Base-by-base conservation (phyloP, 2,888 invertebrate species). In the Ormyrus thymus region DNA sequence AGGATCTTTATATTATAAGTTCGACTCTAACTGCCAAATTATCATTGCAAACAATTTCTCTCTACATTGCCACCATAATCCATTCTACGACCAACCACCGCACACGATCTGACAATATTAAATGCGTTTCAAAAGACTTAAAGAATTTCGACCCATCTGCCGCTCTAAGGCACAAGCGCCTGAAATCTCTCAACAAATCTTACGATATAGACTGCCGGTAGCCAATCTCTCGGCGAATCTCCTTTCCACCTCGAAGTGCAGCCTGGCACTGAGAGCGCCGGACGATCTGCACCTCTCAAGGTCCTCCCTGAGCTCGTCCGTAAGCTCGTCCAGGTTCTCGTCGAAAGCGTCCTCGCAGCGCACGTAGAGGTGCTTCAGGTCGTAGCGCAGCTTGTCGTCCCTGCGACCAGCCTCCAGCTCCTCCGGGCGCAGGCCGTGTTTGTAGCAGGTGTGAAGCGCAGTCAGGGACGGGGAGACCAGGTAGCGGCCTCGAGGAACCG, bases 371-470 rank as follows among this genome's bases (percentile, higher is more conserved):
- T 73, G 48, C 0, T 29, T 50, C 43, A 78, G 56, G 10, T 78
- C 53, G 43, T 72, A 78, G 0, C 77, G n/a, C n/a, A 53, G n/a
- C 1, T 53, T 9, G 46, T 13, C 13, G 4, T 11, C 62, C 8
- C 50, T 15, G 10, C 56, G 46, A 7, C 29, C 70, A 6, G 7
- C 48, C 7, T 68, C 62, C 7, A 73, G n/a, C 43, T 73, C 78
- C 9, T 46, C 15, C 6, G 50, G 9, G 5, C 46, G 9, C 6
- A 62, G 43, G 3, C 72, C 73, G n/a, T 56, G 29, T 15, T 53
- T 61, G 62, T 78, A 78, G 46, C 78, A 78, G 0, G 68, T 15
- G 43, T 73, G 72, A n/a, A 78, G 43, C 1, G 73, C 46, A 6
- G 8, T 0, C 0, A 69, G 43, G 2, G 68, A 73, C 0, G 73